These are phyloP conservation scores for Mactromeris polynyma DNA, from an alignment of 2,888 invertebrate genomes.

Conservation along the genomic window DNA sequence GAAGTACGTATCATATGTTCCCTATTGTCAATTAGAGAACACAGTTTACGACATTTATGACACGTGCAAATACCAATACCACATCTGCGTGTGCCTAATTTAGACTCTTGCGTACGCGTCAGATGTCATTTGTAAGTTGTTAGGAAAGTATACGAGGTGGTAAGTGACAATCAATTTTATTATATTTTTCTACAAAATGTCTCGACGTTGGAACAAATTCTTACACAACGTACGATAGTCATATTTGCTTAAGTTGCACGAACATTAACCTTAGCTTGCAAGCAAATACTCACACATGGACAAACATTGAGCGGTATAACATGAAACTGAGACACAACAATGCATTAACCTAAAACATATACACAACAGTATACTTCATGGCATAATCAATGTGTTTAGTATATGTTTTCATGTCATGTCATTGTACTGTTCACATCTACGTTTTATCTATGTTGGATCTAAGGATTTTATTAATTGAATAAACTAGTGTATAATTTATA, in stretches of 20 bases:
- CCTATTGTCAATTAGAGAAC: not conserved
- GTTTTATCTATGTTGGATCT: no score
- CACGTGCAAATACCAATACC: not conserved
- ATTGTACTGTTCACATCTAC: no score
- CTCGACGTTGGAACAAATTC: not conserved
- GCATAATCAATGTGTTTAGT: no score
- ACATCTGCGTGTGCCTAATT: not conserved
- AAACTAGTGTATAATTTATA: no score
- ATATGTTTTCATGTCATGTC: no score
- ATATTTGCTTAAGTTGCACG: not conserved
- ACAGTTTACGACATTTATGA: not conserved
- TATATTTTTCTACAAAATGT: not conserved
- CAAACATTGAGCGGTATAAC: no score
- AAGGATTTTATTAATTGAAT: no score
- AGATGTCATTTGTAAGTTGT: not conserved
- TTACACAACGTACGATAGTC: not conserved
- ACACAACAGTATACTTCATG: no score
- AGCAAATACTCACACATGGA: no score
- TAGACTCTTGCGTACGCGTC: not conserved
- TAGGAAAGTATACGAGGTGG: not conserved
- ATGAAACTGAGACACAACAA: no score
- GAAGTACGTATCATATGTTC: not conserved
- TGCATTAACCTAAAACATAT: no score
- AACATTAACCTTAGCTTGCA: no score
- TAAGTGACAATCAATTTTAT: not conserved